These are phyloP conservation scores for Chionoecetes opilio DNA, from an alignment of 1,140 invertebrate genomes.

Conservation along the genomic window DNA sequence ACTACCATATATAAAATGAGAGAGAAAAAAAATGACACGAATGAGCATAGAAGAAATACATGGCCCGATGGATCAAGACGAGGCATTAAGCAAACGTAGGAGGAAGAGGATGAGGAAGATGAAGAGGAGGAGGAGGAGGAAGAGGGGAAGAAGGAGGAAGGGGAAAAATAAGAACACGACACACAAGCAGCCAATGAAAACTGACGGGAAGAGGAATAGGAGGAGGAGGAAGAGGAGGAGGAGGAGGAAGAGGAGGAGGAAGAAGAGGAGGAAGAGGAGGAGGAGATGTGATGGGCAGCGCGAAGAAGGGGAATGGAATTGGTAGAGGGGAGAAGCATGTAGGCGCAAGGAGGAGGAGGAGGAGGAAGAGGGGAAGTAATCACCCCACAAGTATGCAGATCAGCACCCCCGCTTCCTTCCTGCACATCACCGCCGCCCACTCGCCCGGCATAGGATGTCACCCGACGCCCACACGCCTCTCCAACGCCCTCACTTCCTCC, in stretches of 20 bases:
- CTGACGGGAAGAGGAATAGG: neutral
- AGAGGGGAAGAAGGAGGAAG: neutral
- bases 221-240: neutral
- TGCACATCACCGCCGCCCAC: conserved; percentile 34
- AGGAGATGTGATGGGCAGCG: neutral
- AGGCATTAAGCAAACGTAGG: too few species aligned
- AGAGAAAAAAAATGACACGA: neutral
- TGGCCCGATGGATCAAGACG: neutral
- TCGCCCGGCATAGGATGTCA: conserved; percentile 38
- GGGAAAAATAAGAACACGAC: neutral
- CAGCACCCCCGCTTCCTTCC: conserved; percentile 63
- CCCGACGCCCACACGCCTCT: neutral
- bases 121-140: neutral
- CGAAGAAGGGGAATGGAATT: too few species aligned
- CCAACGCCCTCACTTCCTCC: neutral
- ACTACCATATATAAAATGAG: neutral
- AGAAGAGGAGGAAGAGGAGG: neutral
- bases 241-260: neutral
- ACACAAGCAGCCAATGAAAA: neutral
- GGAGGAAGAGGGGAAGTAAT: conserved; percentile 46
- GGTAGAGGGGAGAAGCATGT: neutral
- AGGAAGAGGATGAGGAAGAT: neutral
- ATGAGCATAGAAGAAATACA: neutral
- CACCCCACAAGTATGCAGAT: conserved; percentile 73
- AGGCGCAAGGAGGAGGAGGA: neutral